Base-by-base conservation (phyloP, 2,113 vertebrate genomes). In the Nothobranchius furzeri region DNA sequence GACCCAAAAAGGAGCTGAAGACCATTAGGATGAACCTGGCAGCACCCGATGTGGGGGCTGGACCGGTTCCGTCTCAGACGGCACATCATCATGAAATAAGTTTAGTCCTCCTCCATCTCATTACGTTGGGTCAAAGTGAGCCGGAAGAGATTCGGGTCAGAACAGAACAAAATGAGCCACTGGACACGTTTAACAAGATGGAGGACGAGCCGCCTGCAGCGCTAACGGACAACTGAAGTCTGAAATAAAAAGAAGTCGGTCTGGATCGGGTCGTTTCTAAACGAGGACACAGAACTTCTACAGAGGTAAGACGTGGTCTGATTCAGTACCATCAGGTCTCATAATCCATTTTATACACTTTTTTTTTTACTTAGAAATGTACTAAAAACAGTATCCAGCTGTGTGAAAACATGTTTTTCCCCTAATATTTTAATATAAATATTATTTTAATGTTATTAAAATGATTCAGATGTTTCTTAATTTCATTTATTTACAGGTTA, bases 91-190 rank as follows among this genome's bases (percentile, higher is more conserved):
- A 2, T 59, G 75, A 82, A 74, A 79, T 84, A 74, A 61, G 74
- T 81, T 72, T 78, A 70, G 68, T 57, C 48, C 13, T 71, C 48
- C 55, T 74, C 56, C 3, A 2, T 78, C 78, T 82, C 79, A 69
- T 86, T 80, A 70, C 54, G 15, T 63, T 62, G 7, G 79, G 83
- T 88, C 81, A 82, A 72, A 81, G 71, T 65, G 67, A 76, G 81
- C 73, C 65, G 68, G 45, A 82, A 81, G 76, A 70, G 54, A 65
- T 49, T 59, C 65, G 25, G 67, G 40, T 35, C 37, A 24, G 56
- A 70, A 56, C 12, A 12, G 70, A 65, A 55, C 68, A 53, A 54
- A 75, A 66, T 2, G 53, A 81, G 68, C 64, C 70, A 61, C 4
- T 0, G 60, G 71, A 82, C 42, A 60, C 70, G 70, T 81, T 80